These are phyloP conservation scores for Pachycephus smyrnensis DNA, from an alignment of 2,888 invertebrate genomes.

Conservation along the genomic window DNA sequence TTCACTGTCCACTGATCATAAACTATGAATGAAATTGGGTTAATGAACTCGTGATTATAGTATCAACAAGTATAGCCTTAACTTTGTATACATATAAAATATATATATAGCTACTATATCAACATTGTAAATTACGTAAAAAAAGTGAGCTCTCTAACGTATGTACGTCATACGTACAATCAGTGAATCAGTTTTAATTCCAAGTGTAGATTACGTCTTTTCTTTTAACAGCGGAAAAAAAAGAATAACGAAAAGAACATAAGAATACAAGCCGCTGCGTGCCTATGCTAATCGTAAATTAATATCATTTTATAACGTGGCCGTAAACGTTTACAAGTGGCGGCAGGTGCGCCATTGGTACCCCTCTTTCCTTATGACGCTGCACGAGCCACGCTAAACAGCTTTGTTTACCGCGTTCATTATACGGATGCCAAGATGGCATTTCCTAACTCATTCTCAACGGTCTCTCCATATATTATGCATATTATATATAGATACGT, in stretches of 20 bases:
- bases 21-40: not conserved
- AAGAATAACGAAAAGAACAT: not conserved
- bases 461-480: not conserved
- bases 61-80: not conserved
- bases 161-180: not conserved
- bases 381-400: slow-evolving; percentile 34
- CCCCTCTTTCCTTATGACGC: not conserved
- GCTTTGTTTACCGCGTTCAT: slow-evolving; percentile 27
- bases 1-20: not conserved
- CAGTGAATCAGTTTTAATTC: not conserved
- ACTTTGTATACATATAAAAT: not conserved
- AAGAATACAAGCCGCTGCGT: not conserved
- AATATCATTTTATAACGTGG: slow-evolving; percentile 63
- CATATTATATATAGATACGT: not conserved
- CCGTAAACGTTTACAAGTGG: slow-evolving; percentile 61
- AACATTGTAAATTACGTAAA: not conserved
- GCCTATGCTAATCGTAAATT: slow-evolving; percentile 61
- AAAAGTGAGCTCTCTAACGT: not conserved
- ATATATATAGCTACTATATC: not conserved
- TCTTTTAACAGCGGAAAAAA: not conserved
- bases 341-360: slow-evolving; percentile 47
- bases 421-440: not conserved
- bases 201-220: not conserved
- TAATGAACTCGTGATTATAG: not conserved
- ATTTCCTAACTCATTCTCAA: not conserved